phyloP scores from a whole-genome alignment of 64 coral and sea anemone genomes.

The Dendrophyllia cribrosa region DNA sequence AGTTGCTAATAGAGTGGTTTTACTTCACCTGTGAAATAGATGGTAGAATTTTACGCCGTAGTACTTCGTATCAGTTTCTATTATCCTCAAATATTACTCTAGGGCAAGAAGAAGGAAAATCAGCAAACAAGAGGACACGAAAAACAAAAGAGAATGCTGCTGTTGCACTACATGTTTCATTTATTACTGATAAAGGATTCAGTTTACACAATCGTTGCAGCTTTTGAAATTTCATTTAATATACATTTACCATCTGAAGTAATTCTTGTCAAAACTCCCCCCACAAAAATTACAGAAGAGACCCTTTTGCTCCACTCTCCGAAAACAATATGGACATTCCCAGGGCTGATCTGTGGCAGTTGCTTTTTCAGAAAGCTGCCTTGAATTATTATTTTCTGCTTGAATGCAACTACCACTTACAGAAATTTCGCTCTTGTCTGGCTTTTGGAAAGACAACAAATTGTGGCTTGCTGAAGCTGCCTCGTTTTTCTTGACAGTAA shows the following conservation, averaged over 20 bases:
- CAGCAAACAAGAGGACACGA: no score
- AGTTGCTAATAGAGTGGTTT: no score
- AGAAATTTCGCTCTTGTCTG: conserved; percentile 12
- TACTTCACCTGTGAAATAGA: no score
- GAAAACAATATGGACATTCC: conserved; percentile 25
- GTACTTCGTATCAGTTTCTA: no score
- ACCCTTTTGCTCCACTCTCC: neutral
- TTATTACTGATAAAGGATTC: no score
- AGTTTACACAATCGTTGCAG: no score
- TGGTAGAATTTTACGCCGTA: no score
- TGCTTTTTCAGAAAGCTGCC: neutral
- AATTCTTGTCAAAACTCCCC: neutral
- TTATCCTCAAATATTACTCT: no score
- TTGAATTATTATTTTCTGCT: neutral
- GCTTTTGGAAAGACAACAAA: conserved; percentile 18
- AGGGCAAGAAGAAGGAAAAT: no score
- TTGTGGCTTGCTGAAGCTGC: neutral
- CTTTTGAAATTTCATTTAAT: no score
- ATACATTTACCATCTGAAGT: neutral
- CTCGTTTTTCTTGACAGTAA: neutral
- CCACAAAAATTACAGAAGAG: conserved; percentile 16
- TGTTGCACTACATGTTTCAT: no score
- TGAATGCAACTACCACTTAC: neutral
- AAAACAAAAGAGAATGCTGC: no score
- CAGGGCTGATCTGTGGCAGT: neutral